A percentile compares a stretch with the other conserved stretches of the same genome.
Conservation (phyloP, 2,113 vertebrate genomes). For the Panthera tigris region DNA sequence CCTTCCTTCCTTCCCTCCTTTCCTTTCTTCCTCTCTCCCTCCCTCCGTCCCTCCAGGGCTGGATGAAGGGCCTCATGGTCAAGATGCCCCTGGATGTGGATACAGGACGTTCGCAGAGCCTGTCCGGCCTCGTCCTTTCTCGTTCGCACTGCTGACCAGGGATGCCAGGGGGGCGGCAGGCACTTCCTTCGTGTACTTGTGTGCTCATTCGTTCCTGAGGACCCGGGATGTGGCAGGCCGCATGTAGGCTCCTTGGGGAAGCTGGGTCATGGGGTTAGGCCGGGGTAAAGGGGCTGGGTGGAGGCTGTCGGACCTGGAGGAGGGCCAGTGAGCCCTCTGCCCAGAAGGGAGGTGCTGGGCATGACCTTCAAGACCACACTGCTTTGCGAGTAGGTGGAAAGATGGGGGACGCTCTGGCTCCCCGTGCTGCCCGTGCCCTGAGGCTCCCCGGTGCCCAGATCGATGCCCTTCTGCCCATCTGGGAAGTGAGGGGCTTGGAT, state of each 20-base stretch:
- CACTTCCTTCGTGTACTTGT: accelerated
- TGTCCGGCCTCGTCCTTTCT: background rate
- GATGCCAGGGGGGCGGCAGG: accelerated
- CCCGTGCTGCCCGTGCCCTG: background rate
- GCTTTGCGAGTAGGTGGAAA: background rate
- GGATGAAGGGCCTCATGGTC: background rate
- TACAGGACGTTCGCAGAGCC: accelerated
- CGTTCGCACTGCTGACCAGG: accelerated
- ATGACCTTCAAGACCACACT: background rate
- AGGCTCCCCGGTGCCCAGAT: accelerated
- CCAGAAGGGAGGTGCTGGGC: background rate
- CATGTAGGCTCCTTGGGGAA: background rate
- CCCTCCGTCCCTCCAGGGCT: background rate
- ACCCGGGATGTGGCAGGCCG: background rate
- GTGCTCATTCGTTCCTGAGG: background rate
- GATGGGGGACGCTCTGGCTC: background rate
- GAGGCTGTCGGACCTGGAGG: background rate
- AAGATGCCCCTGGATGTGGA: background rate
- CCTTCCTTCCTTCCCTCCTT: too few relatives aligned
- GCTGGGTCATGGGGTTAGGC: accelerated
- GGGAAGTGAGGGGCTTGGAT: background rate
- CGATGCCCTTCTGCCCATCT: background rate
- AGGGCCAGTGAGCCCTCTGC: too few relatives aligned
- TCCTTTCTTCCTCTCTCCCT: accelerated
- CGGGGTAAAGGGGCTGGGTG: background rate